A percentile compares a stretch with the other conserved stretches of the same genome.
These are phyloP conservation scores for Parasteatoda tepidariorum DNA, from an alignment of 1,140 invertebrate genomes.

Conservation along the genomic window DNA sequence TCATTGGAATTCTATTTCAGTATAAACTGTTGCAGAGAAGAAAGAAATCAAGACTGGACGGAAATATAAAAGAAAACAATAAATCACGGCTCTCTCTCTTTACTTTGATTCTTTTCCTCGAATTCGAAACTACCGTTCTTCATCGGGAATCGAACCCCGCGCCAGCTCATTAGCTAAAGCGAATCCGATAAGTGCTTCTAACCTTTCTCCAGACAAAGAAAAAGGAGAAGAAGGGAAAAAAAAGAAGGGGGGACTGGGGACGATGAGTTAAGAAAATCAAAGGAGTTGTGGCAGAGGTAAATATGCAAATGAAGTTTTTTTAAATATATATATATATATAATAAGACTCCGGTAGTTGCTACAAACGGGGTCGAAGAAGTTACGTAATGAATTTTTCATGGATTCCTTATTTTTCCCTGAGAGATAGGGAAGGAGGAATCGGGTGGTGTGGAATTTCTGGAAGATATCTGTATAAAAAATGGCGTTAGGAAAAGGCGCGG, in stretches of 20 bases:
- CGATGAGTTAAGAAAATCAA: conserved; percentile 42
- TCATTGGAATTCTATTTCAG: background rate
- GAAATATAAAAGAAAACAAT: conserved; percentile 13
- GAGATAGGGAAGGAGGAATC: conserved; percentile 24
- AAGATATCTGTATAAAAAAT: background rate
- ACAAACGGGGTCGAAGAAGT: background rate
- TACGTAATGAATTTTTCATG: conserved; percentile 57
- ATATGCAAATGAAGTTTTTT: conserved; percentile 56
- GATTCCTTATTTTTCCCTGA: background rate
- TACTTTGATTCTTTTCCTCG: background rate
- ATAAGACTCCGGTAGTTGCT: too few species aligned
- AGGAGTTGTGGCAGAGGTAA: background rate
- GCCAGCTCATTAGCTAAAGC: conserved; percentile 55
- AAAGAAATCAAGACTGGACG: background rate
- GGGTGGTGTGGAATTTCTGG: background rate
- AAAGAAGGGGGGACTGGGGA: background rate
- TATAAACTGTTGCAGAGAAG: background rate
- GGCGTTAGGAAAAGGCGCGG: conserved; percentile 51
- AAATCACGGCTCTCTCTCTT: conserved; percentile 8
- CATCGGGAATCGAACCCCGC: conserved; percentile 44
- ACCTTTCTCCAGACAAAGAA: background rate
- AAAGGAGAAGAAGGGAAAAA: background rate
- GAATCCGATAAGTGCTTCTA: conserved; percentile 47
- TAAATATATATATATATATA: too few species aligned
- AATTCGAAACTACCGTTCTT: conserved; percentile 5